Conservation (phyloP, 2,888 invertebrate species). For the Callyntrura sp. region DNA sequence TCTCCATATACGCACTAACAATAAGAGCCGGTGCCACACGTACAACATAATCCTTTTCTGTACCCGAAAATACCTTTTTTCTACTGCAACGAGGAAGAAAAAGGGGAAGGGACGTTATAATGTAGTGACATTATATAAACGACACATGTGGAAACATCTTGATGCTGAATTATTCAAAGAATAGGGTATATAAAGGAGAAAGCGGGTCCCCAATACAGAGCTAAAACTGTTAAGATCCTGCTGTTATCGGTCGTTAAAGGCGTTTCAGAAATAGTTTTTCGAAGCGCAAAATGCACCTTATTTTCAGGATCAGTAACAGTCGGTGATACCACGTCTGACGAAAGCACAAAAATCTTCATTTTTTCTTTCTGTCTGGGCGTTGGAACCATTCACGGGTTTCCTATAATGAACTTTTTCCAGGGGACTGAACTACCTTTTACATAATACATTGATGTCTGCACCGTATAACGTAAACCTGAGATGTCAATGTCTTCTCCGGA, state of each 20-base stretch:
- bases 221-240: background rate
- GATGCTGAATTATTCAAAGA: constrained; percentile 68
- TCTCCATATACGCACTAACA: constrained; percentile 23
- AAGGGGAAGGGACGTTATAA: background rate
- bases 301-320: background rate
- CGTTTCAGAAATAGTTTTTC: background rate
- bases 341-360: background rate
- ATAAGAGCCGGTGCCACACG: constrained; percentile 26
- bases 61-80: background rate
- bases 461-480: background rate
- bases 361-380: background rate
- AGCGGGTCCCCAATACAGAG: too few relatives aligned
- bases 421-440: background rate
- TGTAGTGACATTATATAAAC: constrained; percentile 10
- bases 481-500: constrained; percentile 59
- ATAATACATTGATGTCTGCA: background rate
- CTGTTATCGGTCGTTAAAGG: background rate
- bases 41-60: constrained; percentile 51
- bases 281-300: background rate
- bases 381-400: constrained; percentile 42
- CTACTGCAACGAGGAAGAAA: background rate
- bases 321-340: constrained; percentile 4
- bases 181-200: constrained; percentile 6
- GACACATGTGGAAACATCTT: constrained; percentile 50
- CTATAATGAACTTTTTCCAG: constrained; percentile 25